Percentiles rank a stretch among this genome's conserved stretches.
phyloP scores from a whole-genome alignment of 1,140 invertebrate genomes.

The Lysiphlebus fabarum region DNA sequence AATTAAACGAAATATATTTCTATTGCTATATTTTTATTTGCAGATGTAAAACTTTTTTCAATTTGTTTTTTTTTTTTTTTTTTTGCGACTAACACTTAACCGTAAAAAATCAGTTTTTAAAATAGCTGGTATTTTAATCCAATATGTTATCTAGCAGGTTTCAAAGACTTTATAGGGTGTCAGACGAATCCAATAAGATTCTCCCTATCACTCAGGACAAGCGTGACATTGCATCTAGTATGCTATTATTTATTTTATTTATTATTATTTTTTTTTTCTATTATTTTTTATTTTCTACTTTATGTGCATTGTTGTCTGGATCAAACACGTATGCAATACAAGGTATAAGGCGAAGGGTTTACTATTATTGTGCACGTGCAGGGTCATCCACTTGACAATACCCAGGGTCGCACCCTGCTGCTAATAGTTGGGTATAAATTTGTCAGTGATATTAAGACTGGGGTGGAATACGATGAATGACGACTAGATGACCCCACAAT shows the following conservation, averaged over 20 bases:
- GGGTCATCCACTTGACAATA: constrained; percentile 45
- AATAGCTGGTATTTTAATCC: constrained; percentile 43
- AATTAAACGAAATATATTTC: no score
- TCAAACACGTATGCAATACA: constrained; percentile 10
- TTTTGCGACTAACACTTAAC: constrained; percentile 43
- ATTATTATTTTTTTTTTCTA: constrained; percentile 25
- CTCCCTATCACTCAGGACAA: constrained; percentile 33
- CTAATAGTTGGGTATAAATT: constrained; percentile 54
- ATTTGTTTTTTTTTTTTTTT: neutral
- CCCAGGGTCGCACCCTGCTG: constrained; percentile 36
- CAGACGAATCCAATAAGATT: constrained; percentile 49
- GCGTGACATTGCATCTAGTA: constrained; percentile 40
- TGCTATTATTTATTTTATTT: neutral
- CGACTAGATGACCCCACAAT: constrained; percentile 31
- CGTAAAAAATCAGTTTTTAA: constrained; percentile 39
- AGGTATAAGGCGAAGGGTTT: constrained; percentile 6
- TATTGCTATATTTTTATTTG: neutral
- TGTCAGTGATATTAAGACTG: constrained; percentile 49
- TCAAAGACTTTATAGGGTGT: constrained; percentile 27
- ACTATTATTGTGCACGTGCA: constrained; percentile 43
- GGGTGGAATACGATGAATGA: constrained; percentile 28
- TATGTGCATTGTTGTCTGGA: constrained; percentile 7
- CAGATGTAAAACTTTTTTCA: no score
- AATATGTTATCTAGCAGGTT: constrained; percentile 50
- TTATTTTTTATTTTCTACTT: constrained; percentile 7